These are phyloP conservation scores for Sphenodon punctatus DNA, from an alignment of 2,797 vertebrate species.

Conservation along the genomic window DNA sequence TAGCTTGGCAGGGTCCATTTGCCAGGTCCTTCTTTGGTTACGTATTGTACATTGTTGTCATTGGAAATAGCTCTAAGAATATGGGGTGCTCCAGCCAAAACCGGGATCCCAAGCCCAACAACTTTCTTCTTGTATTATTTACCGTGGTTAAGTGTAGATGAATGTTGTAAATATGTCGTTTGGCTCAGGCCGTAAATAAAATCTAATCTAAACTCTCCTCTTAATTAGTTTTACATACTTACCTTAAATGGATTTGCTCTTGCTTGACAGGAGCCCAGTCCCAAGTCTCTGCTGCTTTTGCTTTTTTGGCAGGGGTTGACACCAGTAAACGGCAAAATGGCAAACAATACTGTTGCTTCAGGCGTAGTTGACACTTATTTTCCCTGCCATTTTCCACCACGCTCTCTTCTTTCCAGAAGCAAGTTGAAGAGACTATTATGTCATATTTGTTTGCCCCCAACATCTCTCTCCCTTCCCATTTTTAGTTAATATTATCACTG, in stretches of 20 bases:
- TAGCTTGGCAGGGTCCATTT: conserved; percentile 2
- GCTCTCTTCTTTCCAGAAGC: background rate
- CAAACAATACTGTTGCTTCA: too few species aligned
- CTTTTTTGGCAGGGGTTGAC: background rate
- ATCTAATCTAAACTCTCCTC: too few species aligned
- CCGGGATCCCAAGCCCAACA: background rate
- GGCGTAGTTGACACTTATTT: background rate
- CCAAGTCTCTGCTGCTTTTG: background rate
- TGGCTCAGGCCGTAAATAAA: too few species aligned
- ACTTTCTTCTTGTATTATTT: too few species aligned
- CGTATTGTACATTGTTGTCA: background rate
- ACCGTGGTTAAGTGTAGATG: too few species aligned
- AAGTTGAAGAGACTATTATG: background rate
- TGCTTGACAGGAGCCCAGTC: background rate
- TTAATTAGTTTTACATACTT: background rate
- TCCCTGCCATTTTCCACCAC: background rate
- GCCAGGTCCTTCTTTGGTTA: background rate
- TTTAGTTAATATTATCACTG: background rate
- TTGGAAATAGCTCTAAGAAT: background rate
- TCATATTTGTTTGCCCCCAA: background rate
- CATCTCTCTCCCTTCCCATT: background rate
- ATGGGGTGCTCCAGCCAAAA: background rate
- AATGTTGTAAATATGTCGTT: too few species aligned
- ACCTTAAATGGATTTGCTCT: background rate
- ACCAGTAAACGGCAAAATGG: too few species aligned